Conservation (phyloP, 2,888 invertebrate genomes). For the Drosophila paucipuncta region DNA sequence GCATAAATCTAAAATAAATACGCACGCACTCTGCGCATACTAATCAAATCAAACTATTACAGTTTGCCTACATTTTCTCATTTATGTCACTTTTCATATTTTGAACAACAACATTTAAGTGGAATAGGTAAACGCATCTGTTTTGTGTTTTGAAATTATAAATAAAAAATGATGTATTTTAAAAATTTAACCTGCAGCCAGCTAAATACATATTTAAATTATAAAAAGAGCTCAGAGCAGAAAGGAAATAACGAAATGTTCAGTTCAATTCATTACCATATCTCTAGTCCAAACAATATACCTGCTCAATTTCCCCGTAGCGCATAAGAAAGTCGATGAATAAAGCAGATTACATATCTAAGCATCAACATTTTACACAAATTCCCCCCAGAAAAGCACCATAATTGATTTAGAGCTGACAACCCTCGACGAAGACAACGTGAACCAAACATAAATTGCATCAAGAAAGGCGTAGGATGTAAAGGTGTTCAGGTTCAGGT, state of each 20-base stretch:
- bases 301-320: constrained; percentile 28
- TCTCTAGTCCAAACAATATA: constrained; percentile 25
- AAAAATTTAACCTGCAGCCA: neutral
- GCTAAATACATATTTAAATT: neutral
- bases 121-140: neutral
- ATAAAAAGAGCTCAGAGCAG: neutral
- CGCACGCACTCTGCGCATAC: constrained; percentile 5
- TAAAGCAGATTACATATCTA: constrained; percentile 44
- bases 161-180: neutral
- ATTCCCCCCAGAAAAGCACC: constrained; percentile 23
- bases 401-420: constrained; percentile 71
- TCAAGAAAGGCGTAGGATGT: constrained; percentile 64
- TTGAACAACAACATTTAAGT: neutral
- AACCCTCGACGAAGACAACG: constrained; percentile 47
- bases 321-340: constrained; percentile 51
- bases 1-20: constrained; percentile 30
- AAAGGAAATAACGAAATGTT: neutral
- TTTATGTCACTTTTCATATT: constrained; percentile 4
- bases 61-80: neutral
- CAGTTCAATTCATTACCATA: neutral
- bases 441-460: constrained; percentile 53
- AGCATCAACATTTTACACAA: constrained; percentile 54
- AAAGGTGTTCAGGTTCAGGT: constrained; percentile 42
- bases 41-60: constrained; percentile 2
- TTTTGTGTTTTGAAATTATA: neutral